Evolutionary conservation across 2,113 vertebrate genomes (phyloP), one percentile per base, ranked within the genome.

Genomic region (Planiliza haematocheilus): DNA sequence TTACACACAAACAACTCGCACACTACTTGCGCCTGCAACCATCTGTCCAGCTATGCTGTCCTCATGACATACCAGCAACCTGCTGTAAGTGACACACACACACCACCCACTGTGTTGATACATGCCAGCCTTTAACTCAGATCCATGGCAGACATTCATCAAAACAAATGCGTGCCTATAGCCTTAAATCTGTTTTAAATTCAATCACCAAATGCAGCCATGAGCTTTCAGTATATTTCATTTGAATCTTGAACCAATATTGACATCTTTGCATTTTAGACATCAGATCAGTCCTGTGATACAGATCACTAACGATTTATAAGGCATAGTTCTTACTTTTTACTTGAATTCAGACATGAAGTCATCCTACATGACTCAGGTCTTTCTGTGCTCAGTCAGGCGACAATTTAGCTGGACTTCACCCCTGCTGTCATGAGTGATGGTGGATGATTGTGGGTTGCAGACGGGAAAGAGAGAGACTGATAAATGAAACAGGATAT

Each of bases 11-110:
- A 98, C 93, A 95, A 94, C 91, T 97, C 96, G 8, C 97, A 98
- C 85, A 98, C 96, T 53, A 96, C 95, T 39, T 98, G 97, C 55
- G 95, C 97, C 87, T 98, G 97, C 91, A 97, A 95, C 87, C 97
- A 98, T 89, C 95, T 98, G 84, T 97, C 96, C 90, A 97, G 96
- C 90, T 98, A 97, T 14, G 96, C 95, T 0, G 94, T 97, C 65
- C 95, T 97, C 72, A 97, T 97, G 96, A 96, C 94, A 0, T 96
- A 96, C 79, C 94, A 94, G 7, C 95, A 96, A 76, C 95, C 95
- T 9, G 93, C 94, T 81, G 96, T 95, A 61, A 87, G 93, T 88
- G 21, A 58, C 55, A 43, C 50, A 52, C 30, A 42, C 18, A 53
- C 38, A 20, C 21, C 20, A 38, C 11, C 20, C 48, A 51, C 24